phyloP scores from a whole-genome alignment of 2,888 invertebrate species.

The Phasia obesa region DNA sequence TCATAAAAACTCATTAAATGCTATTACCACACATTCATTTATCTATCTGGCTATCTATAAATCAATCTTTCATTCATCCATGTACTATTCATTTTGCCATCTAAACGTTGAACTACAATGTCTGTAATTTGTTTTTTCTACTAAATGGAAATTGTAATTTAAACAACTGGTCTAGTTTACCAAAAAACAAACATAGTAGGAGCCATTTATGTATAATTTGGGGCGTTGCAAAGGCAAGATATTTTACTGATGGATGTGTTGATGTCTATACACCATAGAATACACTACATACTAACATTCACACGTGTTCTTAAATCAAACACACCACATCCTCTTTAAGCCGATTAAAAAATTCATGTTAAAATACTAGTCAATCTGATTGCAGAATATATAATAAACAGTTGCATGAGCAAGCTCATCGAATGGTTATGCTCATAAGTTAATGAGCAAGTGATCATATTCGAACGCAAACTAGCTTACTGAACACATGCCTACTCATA shows the following conservation, averaged over 20 bases:
- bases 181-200: conserved; percentile 54
- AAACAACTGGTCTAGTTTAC: conserved; percentile 70
- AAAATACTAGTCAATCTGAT: too few species aligned
- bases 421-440: too few species aligned
- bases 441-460: too few species aligned
- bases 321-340: not conserved
- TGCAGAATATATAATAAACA: too few species aligned
- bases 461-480: too few species aligned
- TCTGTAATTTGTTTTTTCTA: conserved; percentile 20
- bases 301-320: not conserved
- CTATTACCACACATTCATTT: conserved; percentile 46
- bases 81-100: not conserved
- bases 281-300: too few species aligned
- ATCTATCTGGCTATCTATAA: conserved; percentile 12
- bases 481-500: too few species aligned
- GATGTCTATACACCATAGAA: not conserved
- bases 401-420: too few species aligned
- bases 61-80: conserved; percentile 14
- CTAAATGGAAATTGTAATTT: conserved; percentile 64
- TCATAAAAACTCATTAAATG: conserved; percentile 58
- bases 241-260: conserved; percentile 46
- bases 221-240: conserved; percentile 64
- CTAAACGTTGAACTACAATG: not conserved
- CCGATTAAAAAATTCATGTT: too few species aligned
- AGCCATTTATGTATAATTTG: conserved; percentile 64